Base-by-base conservation (phyloP, 2,888 invertebrate species). In the Mesoligia furuncula region DNA sequence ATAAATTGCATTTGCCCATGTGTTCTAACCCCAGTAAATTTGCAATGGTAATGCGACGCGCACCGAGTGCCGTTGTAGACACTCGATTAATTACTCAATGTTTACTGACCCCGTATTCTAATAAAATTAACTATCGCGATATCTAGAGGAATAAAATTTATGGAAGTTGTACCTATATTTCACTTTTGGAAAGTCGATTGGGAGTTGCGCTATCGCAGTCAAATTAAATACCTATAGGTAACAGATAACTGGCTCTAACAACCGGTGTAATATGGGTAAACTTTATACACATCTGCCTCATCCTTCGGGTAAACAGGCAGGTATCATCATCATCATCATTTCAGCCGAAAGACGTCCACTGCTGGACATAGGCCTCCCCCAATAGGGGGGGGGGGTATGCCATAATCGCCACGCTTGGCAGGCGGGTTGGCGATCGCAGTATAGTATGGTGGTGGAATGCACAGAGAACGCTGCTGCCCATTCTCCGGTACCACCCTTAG, bases 41-140 rank as follows among this genome's bases (percentile, higher is more conserved):
- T 65, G 75, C 77, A 77, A 71, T 62, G 69, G 15, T 67, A 84
- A 75, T 75, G 67, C 24, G 59, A 13, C 24, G 66, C 62, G 39
- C 31, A 66, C 20, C 48, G 5, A 77, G 73, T 73, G 27, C 36
- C 79, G 31, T 69, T 72, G 80, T 73, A 64, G 75, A 84, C 71
- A 62, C 54, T 61, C 6, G 57, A 17, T 27, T 36, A 70, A 68
- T 86, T 80, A 75, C 87, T 73, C 67, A 87, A 85, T 77, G 70
- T 48, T 64, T 42, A 76, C 54, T 59, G 59, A 64, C 64, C 66
- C 24, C 24, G 24, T 71, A 57, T 69, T 71, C 68, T 66, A 86
- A 83, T 83, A 72, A 61, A 48, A 73, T 71, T 70, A 36, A 61
- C n/a, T 65, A 61, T 84, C n/a, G n/a, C n/a, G n/a, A 51, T 62